Evolutionary conservation across 2,797 vertebrate genomes (phyloP), one percentile per base, ranked within the genome.

Genomic region (Sebastes goodei): DNA sequence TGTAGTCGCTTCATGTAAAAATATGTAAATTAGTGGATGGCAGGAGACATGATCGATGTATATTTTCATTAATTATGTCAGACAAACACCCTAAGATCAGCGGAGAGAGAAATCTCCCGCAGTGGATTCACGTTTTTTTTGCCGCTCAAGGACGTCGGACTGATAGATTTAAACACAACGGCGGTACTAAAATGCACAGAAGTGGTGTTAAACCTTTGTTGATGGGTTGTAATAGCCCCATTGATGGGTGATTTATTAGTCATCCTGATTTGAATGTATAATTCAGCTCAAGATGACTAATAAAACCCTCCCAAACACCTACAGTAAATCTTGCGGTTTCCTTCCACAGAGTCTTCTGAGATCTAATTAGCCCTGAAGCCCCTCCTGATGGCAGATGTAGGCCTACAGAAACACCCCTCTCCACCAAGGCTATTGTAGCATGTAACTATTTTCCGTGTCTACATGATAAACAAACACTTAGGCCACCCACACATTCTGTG

Each of bases 371-470:
- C 82, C 82, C 78, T 1, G 32, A 55, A 84, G 75, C 78, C 53
- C 84, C 76, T 77, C 78, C 88, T 67, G 67, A 80, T 77, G 87
- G 83, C 85, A 85, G 64, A 70, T 27, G 71, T 55, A 78, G 77
- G 77, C 83, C 83, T 73, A 42, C 64, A 71, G 71, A 87, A 82
- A 73, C 78, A 10, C 80, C 69, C 72, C 82, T 53, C 64, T 66
- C 53, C 72, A 49, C 74, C 4, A 30, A 78, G 74, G 63, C 81
- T 71, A 78, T 80, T 92, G 90, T 94, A 86, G 90, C 91, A 92
- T 94, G 91, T 93, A 94, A 94, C 86, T 91, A 82, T 90, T 94
- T 94, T 92, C 82, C 80, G 3, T 93, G 92, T 94, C 89, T 86
- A 92, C 91, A 92, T 78, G 84, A 91, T 84, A 90, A 92, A 94